Percentiles rank a stretch among this genome's conserved stretches.
phyloP scores from a whole-genome alignment of 2,113 vertebrate genomes.

The Colaptes auratus region DNA sequence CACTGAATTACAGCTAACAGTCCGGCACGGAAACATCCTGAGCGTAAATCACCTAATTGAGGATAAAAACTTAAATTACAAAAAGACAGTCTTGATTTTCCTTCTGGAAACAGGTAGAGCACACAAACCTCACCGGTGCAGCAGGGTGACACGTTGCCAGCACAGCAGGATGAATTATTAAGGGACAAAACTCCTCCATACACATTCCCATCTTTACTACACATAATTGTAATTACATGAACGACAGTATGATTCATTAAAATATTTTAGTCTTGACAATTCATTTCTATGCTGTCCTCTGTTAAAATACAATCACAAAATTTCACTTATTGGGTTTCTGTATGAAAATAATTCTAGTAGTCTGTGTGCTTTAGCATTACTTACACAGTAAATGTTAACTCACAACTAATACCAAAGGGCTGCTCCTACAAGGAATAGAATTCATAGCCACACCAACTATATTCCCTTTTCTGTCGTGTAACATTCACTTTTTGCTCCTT shows the following conservation, averaged over 20 bases:
- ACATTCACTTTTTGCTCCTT: neutral
- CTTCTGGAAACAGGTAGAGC: neutral
- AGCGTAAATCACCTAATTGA: neutral
- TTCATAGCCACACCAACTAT: neutral
- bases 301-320: neutral
- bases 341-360: neutral
- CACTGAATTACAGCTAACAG: neutral
- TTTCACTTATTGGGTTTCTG: neutral
- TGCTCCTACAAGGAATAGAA: neutral
- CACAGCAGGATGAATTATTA: neutral
- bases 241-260: neutral
- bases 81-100: neutral
- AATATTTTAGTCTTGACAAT: neutral
- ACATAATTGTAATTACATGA: neutral
- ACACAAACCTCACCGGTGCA: neutral
- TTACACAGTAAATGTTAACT: neutral
- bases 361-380: neutral
- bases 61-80: neutral
- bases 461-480: neutral
- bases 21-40: neutral
- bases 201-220: neutral
- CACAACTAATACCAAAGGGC: neutral
- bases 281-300: neutral
- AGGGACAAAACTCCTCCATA: neutral
- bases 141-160: neutral